Conservation (phyloP, 1,140 invertebrate genomes). For the honey bee (Apis mellifera) region DNA sequence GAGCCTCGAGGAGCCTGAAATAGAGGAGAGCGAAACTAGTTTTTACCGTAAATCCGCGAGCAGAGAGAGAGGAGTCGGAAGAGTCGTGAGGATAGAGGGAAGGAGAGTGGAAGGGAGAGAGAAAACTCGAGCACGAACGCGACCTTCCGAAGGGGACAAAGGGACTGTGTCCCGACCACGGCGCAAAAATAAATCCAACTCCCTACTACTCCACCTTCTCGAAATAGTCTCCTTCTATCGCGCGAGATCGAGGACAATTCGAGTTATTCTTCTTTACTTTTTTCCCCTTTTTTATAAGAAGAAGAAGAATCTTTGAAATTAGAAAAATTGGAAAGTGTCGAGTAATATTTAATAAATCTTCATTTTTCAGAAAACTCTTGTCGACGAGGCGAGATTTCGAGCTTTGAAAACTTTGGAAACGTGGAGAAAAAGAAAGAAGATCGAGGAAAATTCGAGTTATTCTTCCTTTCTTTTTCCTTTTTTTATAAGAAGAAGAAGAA, state of each 20-base stretch:
- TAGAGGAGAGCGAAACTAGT: conserved; percentile 73
- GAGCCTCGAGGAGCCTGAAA: conserved; percentile 66
- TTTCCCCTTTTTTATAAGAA: no score
- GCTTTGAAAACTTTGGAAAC: no score
- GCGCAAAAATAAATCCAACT: conserved; percentile 48
- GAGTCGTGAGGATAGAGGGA: conserved; percentile 40
- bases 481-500: no score
- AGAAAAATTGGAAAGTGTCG: no score
- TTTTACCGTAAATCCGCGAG: conserved; percentile 75
- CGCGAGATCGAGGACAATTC: not conserved
- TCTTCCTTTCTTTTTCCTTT: no score
- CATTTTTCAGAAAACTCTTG: no score
- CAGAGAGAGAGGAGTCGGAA: conserved; percentile 50
- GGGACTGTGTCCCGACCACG: conserved; percentile 16
- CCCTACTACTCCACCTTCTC: not conserved
- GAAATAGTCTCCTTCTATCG: not conserved
- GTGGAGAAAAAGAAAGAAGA: no score
- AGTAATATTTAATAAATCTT: no score
- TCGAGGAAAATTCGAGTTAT: no score
- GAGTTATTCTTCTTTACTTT: no score
- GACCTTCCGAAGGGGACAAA: conserved; percentile 60
- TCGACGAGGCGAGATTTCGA: no score
- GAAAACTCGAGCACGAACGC: conserved; percentile 50
- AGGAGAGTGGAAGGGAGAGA: not conserved
- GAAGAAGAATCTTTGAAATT: no score